These are phyloP conservation scores for Cercopithecus mona DNA, from an alignment of 2,113 vertebrate species.

Conservation along the genomic window DNA sequence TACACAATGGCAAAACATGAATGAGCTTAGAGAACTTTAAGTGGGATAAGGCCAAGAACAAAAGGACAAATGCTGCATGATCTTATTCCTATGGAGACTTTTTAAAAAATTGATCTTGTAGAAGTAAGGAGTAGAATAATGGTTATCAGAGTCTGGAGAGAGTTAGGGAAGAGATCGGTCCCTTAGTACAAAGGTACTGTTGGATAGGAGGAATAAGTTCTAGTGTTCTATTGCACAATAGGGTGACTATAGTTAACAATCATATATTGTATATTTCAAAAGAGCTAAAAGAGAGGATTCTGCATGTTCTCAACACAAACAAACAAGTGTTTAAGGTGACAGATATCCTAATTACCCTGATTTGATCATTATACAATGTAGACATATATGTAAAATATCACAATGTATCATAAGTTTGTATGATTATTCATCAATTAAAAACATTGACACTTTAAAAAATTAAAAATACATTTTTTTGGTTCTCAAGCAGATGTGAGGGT, in stretches of 20 bases:
- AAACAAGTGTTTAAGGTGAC: neutral
- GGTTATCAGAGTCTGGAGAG: neutral
- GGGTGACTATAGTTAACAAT: neutral
- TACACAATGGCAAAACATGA: neutral
- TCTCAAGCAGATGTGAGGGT: neutral
- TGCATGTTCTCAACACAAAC: neutral
- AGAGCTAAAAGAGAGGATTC: neutral
- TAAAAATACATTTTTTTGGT: neutral
- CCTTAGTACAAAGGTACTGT: neutral
- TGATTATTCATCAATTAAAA: neutral
- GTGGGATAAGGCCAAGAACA: neutral
- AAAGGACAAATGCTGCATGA: neutral
- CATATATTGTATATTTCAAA: neutral
- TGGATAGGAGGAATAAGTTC: neutral
- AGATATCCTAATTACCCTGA: neutral
- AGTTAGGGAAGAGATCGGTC: neutral
- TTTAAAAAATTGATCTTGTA: neutral
- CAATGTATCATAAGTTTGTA: neutral
- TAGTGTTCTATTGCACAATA: neutral
- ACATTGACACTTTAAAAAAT: neutral
- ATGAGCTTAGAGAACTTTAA: neutral
- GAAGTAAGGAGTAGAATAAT: neutral
- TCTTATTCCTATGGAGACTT: neutral
- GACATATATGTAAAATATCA: neutral
- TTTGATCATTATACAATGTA: neutral